Evolutionary conservation across 2,888 invertebrate genomes (phyloP).

Genomic region (Ellobium chinense): DNA sequence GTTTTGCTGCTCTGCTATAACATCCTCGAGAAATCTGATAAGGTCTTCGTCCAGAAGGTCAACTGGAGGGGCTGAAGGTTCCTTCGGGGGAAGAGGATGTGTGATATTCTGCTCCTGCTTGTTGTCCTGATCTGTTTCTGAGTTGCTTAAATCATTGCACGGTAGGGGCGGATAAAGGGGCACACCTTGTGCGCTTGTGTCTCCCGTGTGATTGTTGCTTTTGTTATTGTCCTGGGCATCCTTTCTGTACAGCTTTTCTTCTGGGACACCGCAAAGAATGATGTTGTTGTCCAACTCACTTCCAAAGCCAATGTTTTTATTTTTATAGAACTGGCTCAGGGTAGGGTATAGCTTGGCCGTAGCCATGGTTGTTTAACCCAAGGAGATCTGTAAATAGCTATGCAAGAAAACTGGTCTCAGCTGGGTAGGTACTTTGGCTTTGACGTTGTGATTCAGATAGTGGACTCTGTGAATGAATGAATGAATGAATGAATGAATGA

Average conservation of each 20-base stretch:
- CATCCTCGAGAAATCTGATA: background rate
- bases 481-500: background rate
- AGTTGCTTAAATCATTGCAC: background rate
- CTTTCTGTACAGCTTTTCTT: conserved; percentile 1
- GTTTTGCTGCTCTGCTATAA: background rate
- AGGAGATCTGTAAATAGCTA: no score
- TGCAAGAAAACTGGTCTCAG: no score
- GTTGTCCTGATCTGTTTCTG: background rate
- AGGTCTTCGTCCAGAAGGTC: conserved; percentile 6
- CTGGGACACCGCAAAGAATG: background rate
- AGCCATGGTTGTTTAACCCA: conserved; percentile 10
- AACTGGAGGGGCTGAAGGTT: background rate
- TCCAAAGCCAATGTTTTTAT: background rate
- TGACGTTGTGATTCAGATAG: no score
- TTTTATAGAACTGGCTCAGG: conserved; percentile 22
- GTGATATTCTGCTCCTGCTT: background rate
- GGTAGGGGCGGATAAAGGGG: background rate
- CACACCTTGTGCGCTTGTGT: background rate
- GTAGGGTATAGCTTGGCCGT: conserved; percentile 25
- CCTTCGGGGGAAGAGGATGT: no score
- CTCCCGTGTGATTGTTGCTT: background rate
- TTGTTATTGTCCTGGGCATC: background rate
- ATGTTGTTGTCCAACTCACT: background rate
- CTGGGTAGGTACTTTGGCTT: no score
- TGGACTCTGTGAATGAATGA: background rate